A percentile compares a stretch with the other conserved stretches of the same genome.
phyloP scores from a whole-genome alignment of 2,113 vertebrate genomes.

The Malaclemys terrapin region DNA sequence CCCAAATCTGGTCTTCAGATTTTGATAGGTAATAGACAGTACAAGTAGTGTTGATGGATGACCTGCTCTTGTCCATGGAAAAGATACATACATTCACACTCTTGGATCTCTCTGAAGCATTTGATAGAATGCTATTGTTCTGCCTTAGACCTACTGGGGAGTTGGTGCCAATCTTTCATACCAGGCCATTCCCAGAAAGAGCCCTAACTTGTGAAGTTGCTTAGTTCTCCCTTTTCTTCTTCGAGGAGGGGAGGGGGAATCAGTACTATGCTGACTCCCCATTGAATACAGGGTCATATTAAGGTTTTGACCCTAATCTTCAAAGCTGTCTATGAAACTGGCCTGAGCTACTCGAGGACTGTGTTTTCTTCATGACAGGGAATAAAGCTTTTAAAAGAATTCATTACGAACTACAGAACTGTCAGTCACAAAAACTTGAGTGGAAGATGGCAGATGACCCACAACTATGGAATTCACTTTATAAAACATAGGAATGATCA shows the following conservation, averaged over 20 bases:
- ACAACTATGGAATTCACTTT: not conserved
- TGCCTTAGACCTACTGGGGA: not conserved
- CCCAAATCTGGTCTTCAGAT: not conserved
- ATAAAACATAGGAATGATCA: not conserved
- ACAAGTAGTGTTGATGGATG: too few relatives aligned
- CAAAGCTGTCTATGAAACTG: not conserved
- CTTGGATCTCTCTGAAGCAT: not conserved
- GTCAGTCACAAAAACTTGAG: not conserved
- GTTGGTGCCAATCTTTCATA: not conserved
- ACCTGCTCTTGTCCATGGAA: not conserved
- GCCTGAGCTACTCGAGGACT: not conserved
- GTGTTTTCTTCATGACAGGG: not conserved
- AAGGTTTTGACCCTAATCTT: not conserved
- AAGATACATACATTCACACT: too few relatives aligned
- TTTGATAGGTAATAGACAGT: too few relatives aligned
- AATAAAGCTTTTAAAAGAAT: too few relatives aligned
- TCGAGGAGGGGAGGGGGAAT: rapidly evolving
- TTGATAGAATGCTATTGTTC: not conserved
- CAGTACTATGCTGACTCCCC: not conserved
- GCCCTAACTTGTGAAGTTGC: too few relatives aligned
- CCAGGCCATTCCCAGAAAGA: too few relatives aligned
- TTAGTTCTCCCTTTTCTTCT: not conserved
- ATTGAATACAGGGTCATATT: not conserved
- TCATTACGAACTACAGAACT: not conserved
- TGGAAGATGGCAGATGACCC: not conserved